A percentile compares a stretch with the other conserved stretches of the same genome.
These are phyloP conservation scores for Xerus inauris DNA, from an alignment of 2,113 vertebrate species.

Conservation along the genomic window DNA sequence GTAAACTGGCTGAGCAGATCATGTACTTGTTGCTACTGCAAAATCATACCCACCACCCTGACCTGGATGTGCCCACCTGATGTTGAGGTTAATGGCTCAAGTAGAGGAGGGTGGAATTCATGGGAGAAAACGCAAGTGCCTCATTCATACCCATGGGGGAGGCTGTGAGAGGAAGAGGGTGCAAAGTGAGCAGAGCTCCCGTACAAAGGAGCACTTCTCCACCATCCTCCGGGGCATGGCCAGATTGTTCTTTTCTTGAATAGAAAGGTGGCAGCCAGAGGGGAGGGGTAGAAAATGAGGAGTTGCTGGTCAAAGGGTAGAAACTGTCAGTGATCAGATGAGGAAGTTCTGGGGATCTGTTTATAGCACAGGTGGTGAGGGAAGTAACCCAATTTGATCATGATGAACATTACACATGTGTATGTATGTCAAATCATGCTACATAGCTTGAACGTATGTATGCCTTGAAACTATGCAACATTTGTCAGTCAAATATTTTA, in stretches of 20 bases:
- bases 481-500: background rate
- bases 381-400: too few relatives aligned
- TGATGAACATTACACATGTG: background rate
- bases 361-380: too few relatives aligned
- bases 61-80: background rate
- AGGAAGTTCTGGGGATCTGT: background rate
- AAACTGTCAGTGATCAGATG: background rate
- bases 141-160: too few relatives aligned
- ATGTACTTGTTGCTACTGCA: background rate
- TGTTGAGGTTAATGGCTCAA: background rate
- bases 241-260: background rate
- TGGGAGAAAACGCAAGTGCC: background rate
- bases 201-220: background rate
- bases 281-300: background rate
- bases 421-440: background rate
- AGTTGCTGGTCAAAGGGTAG: too few relatives aligned
- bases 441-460: too few relatives aligned
- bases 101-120: background rate
- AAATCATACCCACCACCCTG: background rate
- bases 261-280: too few relatives aligned
- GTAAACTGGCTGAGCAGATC: background rate
- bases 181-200: rapidly evolving
- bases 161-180: background rate
- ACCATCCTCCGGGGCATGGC: rapidly evolving
- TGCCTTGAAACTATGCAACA: background rate